Base-by-base conservation (phyloP, 2,888 invertebrate species). In the Mimumesa dahlbomi region DNA sequence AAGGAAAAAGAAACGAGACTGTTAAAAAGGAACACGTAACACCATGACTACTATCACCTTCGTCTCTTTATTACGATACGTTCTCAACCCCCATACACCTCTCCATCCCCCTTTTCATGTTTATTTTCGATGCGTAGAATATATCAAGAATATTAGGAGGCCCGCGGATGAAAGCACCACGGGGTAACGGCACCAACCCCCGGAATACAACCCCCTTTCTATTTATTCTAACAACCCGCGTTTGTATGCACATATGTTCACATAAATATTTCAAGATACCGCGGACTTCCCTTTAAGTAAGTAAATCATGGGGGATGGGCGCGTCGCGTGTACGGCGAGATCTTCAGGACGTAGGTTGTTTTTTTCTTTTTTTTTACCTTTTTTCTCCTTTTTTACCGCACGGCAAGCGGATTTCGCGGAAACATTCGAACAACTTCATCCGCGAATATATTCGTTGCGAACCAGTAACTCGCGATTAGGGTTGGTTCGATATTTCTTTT, bases 211-310 rank as follows among this genome's bases (percentile, higher is more conserved):
- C 52, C n/a, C n/a, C n/a, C n/a, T n/a, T n/a, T 42, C 31, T 61
- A 57, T 66, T 75, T 75, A 75, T 75, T 75, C 75, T 63, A 75
- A 75, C 66, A 29, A 67, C 54, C 53, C 22, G 7, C 66, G 66
- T 75, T 66, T 66, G 71, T 66, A 75, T 75, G 75, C 75, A 75
- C 75, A 75, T 75, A 75, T 63, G 71, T 48, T 75, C 66, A 75
- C 70, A 75, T 75, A 75, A 75, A 75, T 75, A 75, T 66, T 48
- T 34, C 70, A 14, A 31, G 53, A 31, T 52, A 58, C 66, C 53
- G 14, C 48, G 40, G 34, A 18, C 4, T 46, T 57, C 46, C 59
- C 34, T 21, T 48, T 49, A 29, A 34, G 9, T 31, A 45, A 38
- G 36, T 70, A 57, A 69, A 63, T 70, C 61, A 57, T 38, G n/a